Conservation (phyloP, 1,140 invertebrate species). For the Leptoteleia sp. region DNA sequence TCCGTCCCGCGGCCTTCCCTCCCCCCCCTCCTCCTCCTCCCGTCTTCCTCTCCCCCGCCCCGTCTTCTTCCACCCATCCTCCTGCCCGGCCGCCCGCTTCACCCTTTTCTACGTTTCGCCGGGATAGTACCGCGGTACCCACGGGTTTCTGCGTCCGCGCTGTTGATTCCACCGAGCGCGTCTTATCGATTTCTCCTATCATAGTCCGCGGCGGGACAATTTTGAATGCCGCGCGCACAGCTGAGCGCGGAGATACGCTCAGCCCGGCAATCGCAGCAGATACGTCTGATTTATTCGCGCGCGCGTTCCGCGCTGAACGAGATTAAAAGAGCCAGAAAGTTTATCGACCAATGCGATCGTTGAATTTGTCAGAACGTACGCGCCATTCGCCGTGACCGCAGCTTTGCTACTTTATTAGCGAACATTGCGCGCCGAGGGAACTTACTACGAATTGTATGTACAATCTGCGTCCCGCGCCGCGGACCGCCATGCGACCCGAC, state of each 20-base stretch:
- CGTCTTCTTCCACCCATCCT: too few relatives aligned
- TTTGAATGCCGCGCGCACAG: slow-evolving; percentile 62
- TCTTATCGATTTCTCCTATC: slow-evolving; percentile 66
- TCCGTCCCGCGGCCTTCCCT: too few relatives aligned
- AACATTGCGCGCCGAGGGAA: slow-evolving; percentile 31
- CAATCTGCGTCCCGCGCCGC: slow-evolving; percentile 20
- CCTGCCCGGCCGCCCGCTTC: too few relatives aligned
- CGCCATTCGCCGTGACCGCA: slow-evolving; percentile 46
- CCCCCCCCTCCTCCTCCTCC: too few relatives aligned
- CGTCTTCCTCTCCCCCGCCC: too few relatives aligned
- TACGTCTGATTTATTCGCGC: slow-evolving; percentile 62
- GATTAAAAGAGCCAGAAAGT: slow-evolving; percentile 64
- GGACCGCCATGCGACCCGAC: slow-evolving; percentile 8
- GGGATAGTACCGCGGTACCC: slow-evolving; percentile 48
- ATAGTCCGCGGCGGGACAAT: slow-evolving; percentile 64
- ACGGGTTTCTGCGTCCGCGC: slow-evolving; percentile 52
- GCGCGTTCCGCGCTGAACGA: slow-evolving; percentile 51
- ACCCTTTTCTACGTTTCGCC: slow-evolving; percentile 51
- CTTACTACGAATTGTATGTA: slow-evolving; percentile 50
- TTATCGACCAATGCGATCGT: slow-evolving; percentile 57
- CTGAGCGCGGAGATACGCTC: slow-evolving; percentile 41
- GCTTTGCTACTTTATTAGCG: slow-evolving; percentile 64
- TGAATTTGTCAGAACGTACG: slow-evolving; percentile 67
- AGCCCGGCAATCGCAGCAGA: slow-evolving; percentile 56
- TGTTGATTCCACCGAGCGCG: slow-evolving; percentile 53